A percentile compares a stretch with the other conserved stretches of the same genome.
These are phyloP conservation scores for Lagopus leucura DNA, from an alignment of 2,113 vertebrate species.

Conservation along the genomic window DNA sequence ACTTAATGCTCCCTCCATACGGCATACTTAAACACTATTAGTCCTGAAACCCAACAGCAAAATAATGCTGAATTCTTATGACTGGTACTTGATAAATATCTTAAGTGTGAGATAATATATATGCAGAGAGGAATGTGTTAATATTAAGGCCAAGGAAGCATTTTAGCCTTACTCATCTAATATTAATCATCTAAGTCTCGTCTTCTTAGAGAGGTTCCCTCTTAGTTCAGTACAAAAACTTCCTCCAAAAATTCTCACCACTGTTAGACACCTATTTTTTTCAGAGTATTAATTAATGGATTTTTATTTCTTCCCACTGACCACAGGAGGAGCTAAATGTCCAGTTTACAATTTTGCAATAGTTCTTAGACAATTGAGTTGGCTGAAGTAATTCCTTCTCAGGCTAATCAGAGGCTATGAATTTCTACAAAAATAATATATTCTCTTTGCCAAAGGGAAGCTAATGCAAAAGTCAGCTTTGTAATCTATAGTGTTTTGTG, in stretches of 20 bases:
- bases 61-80: neutral
- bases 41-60: neutral
- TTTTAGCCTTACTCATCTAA: neutral
- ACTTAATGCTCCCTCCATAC: neutral
- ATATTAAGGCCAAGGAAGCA: neutral
- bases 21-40: neutral
- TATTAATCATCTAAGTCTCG: neutral
- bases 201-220: neutral
- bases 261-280: neutral
- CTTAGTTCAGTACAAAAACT: neutral
- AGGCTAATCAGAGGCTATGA: neutral
- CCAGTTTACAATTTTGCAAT: neutral
- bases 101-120: neutral
- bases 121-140: neutral
- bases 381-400: neutral
- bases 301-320: neutral
- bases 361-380: neutral
- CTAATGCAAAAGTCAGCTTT: neutral
- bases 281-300: neutral
- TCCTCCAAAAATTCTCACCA: neutral
- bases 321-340: neutral
- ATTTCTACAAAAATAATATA: neutral
- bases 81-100: neutral
- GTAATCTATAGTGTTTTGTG: neutral
- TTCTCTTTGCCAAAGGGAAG: neutral